Base-by-base conservation (phyloP, 1,140 invertebrate species). In the Drosophila lini region DNA sequence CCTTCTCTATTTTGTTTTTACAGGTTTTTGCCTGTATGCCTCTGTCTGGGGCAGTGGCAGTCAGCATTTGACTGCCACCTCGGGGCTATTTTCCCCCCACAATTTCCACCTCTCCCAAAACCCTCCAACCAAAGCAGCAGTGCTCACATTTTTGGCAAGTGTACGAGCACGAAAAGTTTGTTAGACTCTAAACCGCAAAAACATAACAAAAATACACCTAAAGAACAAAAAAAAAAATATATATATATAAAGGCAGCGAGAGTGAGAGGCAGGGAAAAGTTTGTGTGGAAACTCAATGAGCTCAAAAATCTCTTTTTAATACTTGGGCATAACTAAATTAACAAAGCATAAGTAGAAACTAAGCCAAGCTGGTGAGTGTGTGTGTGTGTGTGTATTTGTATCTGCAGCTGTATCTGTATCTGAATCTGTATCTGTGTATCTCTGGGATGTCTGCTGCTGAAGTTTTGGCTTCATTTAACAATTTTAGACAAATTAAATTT, bases 231-330 rank as follows among this genome's bases (percentile, higher is more conserved):
- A 47, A 56, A 22, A 32, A 11, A 44, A 42, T 7, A 57, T n/a
- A 57, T n/a, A 19, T 11, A 11, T 6, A 28, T 52, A 22, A 31
- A 52, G 11, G 19, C 25, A 53, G 22, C 10, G 9, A 19, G 16
- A 7, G 81, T 48, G 79, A 44, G 53, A 13, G 52, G 62, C 25
- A 58, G 38, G 45, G 56, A 62, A 75, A 84, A 84, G 62, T 84
- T 84, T 82, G 61, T 59, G 56, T 61, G 38, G 55, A 65, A 65
- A 67, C 82, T 85, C 81, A 85, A 85, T 85, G 81, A 85, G 81
- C 81, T 85, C 74, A 78, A 74, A 84, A 85, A 85, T 85, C 81
- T 85, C 81, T 85, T 85, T 85, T 85, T 85, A 85, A 85, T 85
- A 85, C 78, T 85, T 85, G 73, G 65, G 78, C 81, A 81, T 85